phyloP scores from a whole-genome alignment of 2,797 vertebrate species.

The Poecilia picta region DNA sequence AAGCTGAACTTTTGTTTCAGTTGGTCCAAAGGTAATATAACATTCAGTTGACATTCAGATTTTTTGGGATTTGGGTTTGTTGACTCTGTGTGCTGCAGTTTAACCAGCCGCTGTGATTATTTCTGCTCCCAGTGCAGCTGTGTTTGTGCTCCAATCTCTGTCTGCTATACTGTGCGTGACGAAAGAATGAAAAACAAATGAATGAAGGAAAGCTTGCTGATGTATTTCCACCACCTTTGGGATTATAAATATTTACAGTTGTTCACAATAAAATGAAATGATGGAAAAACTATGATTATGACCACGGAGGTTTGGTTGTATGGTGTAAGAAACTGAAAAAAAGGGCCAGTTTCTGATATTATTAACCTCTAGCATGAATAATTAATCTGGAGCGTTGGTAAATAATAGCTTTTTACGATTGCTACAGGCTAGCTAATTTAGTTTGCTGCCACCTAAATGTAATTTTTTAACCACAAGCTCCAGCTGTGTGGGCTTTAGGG shows the following conservation, averaged over 20 bases:
- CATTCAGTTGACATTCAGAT: constrained; percentile 28
- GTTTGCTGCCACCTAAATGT: constrained; percentile 39
- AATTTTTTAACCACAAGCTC: constrained; percentile 18
- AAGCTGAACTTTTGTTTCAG: constrained; percentile 5
- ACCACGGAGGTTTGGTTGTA: constrained; percentile 2
- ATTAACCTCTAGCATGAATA: constrained; percentile 35
- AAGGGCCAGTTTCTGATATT: neutral
- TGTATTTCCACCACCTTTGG: constrained; percentile 23
- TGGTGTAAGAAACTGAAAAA: neutral
- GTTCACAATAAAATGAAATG: constrained; percentile 36
- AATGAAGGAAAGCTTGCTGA: constrained; percentile 29
- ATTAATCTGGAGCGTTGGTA: constrained; percentile 40
- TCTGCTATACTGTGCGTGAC: constrained; percentile 51
- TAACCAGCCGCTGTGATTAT: constrained; percentile 67
- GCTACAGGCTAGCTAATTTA: constrained; percentile 36
- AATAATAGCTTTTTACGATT: constrained; percentile 21
- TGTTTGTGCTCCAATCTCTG: constrained; percentile 67
- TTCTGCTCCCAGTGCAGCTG: constrained; percentile 60
- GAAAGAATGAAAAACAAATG: constrained; percentile 59
- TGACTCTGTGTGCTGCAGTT: constrained; percentile 56
- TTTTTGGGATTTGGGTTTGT: constrained; percentile 36
- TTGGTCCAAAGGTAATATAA: constrained; percentile 29
- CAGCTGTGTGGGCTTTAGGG: constrained; percentile 17
- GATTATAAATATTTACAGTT: constrained; percentile 50
- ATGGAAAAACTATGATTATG: constrained; percentile 21